Evolutionary conservation across 2,888 invertebrate genomes (phyloP).

Genomic region (Heliconius cydno): DNA sequence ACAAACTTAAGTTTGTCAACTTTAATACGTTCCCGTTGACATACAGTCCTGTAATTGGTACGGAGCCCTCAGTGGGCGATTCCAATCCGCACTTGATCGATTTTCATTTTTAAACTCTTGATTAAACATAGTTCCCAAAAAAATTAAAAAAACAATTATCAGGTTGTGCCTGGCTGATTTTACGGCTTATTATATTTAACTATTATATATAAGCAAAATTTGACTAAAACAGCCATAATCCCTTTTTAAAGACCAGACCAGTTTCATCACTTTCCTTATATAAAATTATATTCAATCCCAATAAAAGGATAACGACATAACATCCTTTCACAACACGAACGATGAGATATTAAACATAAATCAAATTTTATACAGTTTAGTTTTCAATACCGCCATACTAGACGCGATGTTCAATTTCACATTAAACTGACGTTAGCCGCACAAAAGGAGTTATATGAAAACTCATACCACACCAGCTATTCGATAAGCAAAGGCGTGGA

Average conservation of each 20-base stretch:
- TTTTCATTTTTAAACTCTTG: too few species aligned
- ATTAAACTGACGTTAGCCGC: slow-evolving; percentile 41
- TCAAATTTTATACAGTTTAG: slow-evolving; percentile 38
- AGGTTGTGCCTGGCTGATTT: too few species aligned
- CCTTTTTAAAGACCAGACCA: neutral
- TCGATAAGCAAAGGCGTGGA: slow-evolving; percentile 34
- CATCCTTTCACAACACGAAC: slow-evolving; percentile 5
- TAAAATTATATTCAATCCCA: neutral
- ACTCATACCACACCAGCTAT: slow-evolving; percentile 32
- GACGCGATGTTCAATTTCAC: slow-evolving; percentile 37
- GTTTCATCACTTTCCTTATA: neutral
- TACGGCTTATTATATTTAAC: too few species aligned
- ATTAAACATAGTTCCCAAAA: too few species aligned
- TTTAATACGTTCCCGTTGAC: too few species aligned
- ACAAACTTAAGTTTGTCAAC: too few species aligned
- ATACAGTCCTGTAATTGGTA: too few species aligned
- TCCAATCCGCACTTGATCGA: too few species aligned
- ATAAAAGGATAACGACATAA: slow-evolving; percentile 2
- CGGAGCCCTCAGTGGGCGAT: too few species aligned
- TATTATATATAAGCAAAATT: too few species aligned
- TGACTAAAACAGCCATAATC: neutral
- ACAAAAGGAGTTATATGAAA: slow-evolving; percentile 44
- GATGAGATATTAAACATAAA: slow-evolving; percentile 26
- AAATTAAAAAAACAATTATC: too few species aligned
- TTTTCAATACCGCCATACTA: slow-evolving; percentile 24